Base-by-base conservation (phyloP, 23 tunicate species). In the Trididemnum nubilum region DNA sequence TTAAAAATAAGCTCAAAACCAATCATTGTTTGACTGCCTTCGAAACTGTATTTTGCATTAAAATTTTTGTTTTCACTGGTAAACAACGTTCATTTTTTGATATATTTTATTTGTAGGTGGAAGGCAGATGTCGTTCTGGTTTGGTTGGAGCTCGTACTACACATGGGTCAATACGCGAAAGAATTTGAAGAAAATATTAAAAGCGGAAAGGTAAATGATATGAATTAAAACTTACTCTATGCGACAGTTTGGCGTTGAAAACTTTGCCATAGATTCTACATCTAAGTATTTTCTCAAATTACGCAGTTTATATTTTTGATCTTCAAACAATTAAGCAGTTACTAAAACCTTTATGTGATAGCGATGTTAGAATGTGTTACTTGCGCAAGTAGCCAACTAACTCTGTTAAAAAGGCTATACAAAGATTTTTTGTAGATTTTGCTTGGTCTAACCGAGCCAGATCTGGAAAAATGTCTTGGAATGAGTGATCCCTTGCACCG, bases 121-220 rank as follows among this genome's bases (percentile, higher is more conserved):
- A 88, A 83, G 35, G 93, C 93, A 1, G 87, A 88, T 57, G 86
- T 44, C n/a, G 93, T 88, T 12, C 44, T 44, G 26, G 87, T 88
- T 0, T 88, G 93, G 93, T 36, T 88, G 50, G 93, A 88, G 51
- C 40, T 83, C 18, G 84, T 77, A 9, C 59, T 88, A 83, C 76
- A 82, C 77, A 82, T 88, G 93, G 78, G 75, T 57, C 93, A 88
- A 65, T 88, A 88, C 35, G 66, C 63, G 32, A 67, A 69, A 29
- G 83, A 75, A 36, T 88, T 76, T 34, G 83, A 33, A 26, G 93
- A 88, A 65, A 88, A 88, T 65, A 63, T 88, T 15, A 88, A 88
- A 65, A 88, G 93, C 71, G 93, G 93, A 76, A 88, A 88, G 59
- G 90, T 86, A 69, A 27, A 31, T 21, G 38, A 12, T 75, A 9